Base-by-base conservation (phyloP, 2,113 vertebrate genomes). In the Pseudopodoces humilis region DNA sequence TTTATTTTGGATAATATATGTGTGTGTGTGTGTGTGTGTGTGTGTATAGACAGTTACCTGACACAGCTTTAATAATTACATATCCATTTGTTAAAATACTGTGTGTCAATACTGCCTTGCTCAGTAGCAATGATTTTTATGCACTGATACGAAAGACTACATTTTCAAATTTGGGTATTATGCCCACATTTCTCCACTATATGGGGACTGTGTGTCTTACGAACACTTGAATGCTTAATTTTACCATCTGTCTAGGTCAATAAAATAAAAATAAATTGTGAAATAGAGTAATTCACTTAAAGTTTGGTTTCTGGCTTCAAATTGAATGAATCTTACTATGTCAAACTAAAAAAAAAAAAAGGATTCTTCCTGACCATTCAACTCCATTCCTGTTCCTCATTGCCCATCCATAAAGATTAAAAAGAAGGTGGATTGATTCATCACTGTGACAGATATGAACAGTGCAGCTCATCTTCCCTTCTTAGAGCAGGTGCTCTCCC, bases 11-110 rank as follows among this genome's bases (percentile, higher is more conserved):
- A 30, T 87, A 46, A 58, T 60, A n/a, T 46, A 8, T 39, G 10
- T 20, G 1, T 49, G 0, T 44, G 1, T 60, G 7, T 37, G 0
- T 44, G 1, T 60, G 7, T 37, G 37, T 37, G 37, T 65, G 19
- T 52, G 16, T 75, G 0, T 33, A 14, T 23, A 50, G 25, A 18
- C 16, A 50, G 15, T 18, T 43, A 71, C 9, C 58, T 70, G 35
- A 55, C 67, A 59, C 10, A 77, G 25, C 15, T 62, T 63, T 47
- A 65, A 39, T 63, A 67, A 50, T 43, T 80, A 27, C 13, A 43
- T 7, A 63, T 55, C 15, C 6, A 10, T 80, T 74, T 88, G 8
- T 65, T 67, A 59, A 92, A 92, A 64, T 65, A 46, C 8, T 37
- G 14, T 62, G 16, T 68, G 8, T 77, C 60, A 24, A 44, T 39